These are phyloP conservation scores for Junco hyemalis DNA, from an alignment of 2,113 vertebrate species.

Conservation along the genomic window DNA sequence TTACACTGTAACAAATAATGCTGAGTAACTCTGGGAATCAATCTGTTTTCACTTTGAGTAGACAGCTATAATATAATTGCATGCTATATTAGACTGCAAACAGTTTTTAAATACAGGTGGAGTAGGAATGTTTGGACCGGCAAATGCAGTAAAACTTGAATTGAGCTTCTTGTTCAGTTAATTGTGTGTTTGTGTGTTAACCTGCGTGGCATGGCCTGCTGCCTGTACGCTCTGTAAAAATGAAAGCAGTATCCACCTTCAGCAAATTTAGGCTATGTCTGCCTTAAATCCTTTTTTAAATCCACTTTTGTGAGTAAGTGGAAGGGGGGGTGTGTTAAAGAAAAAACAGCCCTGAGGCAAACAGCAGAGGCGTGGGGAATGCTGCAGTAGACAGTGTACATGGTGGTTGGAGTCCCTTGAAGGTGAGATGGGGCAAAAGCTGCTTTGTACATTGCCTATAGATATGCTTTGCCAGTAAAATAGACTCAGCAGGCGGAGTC, in stretches of 20 bases:
- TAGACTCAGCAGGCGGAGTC: fast-evolving
- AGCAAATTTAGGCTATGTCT: not conserved
- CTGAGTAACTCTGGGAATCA: not conserved
- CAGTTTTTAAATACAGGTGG: not conserved
- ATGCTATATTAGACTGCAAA: not conserved
- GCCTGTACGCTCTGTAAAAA: not conserved
- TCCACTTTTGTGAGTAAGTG: not conserved
- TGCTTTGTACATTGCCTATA: not conserved
- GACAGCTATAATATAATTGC: not conserved
- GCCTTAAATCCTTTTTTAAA: not conserved
- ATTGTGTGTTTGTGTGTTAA: not conserved
- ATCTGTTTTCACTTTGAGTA: not conserved
- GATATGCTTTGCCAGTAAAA: not conserved
- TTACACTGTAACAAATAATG: not conserved
- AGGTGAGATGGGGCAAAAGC: not conserved
- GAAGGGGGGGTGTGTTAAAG: fast-evolving
- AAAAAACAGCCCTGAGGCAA: not conserved
- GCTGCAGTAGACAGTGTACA: fast-evolving
- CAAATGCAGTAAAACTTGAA: not conserved
- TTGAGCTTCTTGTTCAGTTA: not conserved
- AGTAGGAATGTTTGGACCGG: not conserved
- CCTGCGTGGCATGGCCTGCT: not conserved
- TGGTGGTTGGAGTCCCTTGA: not conserved
- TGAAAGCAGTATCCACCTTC: not conserved
- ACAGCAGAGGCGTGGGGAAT: fast-evolving